These are phyloP conservation scores for Falco novaeseelandiae DNA, from an alignment of 2,797 vertebrate species.

Conservation along the genomic window DNA sequence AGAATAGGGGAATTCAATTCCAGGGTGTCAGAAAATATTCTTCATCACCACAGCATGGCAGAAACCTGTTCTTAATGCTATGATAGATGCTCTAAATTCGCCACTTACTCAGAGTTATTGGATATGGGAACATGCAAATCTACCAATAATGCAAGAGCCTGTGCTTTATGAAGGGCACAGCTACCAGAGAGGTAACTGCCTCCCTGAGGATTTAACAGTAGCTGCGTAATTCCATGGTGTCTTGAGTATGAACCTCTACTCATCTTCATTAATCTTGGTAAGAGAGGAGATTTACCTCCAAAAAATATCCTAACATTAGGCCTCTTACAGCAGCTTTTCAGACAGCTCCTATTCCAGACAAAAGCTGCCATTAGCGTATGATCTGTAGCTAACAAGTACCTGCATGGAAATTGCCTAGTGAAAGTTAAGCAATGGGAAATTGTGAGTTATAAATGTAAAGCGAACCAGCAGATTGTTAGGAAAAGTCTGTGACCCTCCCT, in stretches of 20 bases:
- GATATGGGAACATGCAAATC: conserved; percentile 21
- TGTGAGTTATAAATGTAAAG: rapidly evolving
- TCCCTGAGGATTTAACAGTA: background rate
- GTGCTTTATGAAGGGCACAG: background rate
- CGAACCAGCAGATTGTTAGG: background rate
- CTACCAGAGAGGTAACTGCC: background rate
- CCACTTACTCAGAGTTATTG: conserved; percentile 2
- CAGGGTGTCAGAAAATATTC: background rate
- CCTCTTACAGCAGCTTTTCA: background rate
- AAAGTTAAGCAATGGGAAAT: background rate
- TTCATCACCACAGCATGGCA: background rate
- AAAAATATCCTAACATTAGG: background rate
- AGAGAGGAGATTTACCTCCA: background rate
- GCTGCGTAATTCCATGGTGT: background rate
- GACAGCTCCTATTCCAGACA: background rate
- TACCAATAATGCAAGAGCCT: background rate
- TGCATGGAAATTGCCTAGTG: background rate
- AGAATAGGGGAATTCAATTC: background rate
- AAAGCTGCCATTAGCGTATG: background rate
- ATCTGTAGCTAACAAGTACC: background rate
- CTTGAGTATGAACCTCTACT: background rate
- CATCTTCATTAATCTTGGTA: background rate
- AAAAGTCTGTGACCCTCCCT: background rate
- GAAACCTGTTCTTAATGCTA: conserved; percentile 9
- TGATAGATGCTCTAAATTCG: conserved; percentile 14